Evolutionary conservation across 2,888 invertebrate genomes (phyloP).

Genomic region (Morinoia aosen): DNA sequence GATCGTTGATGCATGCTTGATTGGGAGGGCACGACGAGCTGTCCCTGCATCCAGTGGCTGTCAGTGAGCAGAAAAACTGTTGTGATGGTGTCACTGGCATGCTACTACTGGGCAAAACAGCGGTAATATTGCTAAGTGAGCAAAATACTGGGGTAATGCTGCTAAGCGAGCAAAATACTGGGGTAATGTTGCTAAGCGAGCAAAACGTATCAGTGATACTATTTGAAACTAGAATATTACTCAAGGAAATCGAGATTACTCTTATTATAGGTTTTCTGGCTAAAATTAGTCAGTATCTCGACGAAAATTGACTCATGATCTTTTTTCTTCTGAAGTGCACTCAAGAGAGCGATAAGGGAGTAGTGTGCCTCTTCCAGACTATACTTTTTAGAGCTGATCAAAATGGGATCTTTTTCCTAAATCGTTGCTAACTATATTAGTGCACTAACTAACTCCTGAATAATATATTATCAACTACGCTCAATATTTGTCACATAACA

Average conservation of each 20-base stretch:
- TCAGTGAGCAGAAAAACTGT: slow-evolving; percentile 13
- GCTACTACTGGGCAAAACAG: not conserved
- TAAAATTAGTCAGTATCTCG: not conserved
- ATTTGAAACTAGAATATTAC: not conserved
- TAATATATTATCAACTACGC: not conserved
- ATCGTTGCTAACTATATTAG: too few species aligned
- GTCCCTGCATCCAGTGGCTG: slow-evolving; percentile 80
- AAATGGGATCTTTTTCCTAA: not conserved
- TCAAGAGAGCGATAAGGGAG: not conserved
- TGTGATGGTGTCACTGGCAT: not conserved
- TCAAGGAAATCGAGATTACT: not conserved
- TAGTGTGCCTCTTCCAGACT: not conserved
- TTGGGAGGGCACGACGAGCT: slow-evolving; percentile 87
- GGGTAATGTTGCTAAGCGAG: too few species aligned
- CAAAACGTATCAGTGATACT: not conserved
- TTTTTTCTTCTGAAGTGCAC: not conserved
- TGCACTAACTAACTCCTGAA: too few species aligned
- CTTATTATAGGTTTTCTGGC: not conserved
- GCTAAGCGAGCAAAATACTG: too few species aligned
- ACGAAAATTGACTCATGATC: not conserved
- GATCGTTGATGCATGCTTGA: slow-evolving; percentile 83
- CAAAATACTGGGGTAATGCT: too few species aligned
- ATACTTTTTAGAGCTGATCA: not conserved
- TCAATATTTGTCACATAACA: not conserved
- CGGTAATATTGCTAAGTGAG: too few species aligned